Evolutionary conservation across 1,140 invertebrate genomes (phyloP), one percentile per base, ranked within the genome.

Genomic region (Whitmania pigra): DNA sequence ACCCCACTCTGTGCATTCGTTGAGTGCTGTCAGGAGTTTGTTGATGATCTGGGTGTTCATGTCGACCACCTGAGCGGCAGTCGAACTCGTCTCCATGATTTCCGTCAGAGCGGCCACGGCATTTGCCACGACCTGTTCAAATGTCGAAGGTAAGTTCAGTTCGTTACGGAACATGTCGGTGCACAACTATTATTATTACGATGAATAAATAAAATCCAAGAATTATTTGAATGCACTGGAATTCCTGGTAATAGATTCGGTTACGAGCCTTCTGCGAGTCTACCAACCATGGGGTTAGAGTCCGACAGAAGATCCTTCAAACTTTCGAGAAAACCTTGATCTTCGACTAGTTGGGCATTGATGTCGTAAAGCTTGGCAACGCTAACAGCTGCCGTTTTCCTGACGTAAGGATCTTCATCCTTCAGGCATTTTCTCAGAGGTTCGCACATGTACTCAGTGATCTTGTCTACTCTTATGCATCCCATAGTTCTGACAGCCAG

Each of bases 301-400:
- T 99, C 97, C 29, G 93, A 97, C 13, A 99, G 83, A 53, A 99
- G 84, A 83, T 99, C 96, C 72, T 94, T 95, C 18, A 99, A 83
- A 77, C 96, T 91, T 82, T 99, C 96, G 54, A 99, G 85, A 82
- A 99, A 99, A 18, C 96, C 97, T 86, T 99, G 91, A 77, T 97
- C 94, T 82, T 97, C 94, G 7, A 98, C 97, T 80, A 99, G 87
- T 76, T 90, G 89, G 17, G 95, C 90, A 77, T 97, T 99, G 78
- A 99, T 99, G 81, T 99, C 96, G 83, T 99, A 96, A 71, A 99
- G 85, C 82, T 99, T 99, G 36, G 96, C 97, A 22, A 99, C 97
- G 82, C 95, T 99, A 40, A 99, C 95, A 17, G 97, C 97, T 22
- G 97, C 97, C 2, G 97, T 99, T 85, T 99, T 99, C 68, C 96